Evolutionary conservation across 37 sponge, comb jelly and placozoan species (phyloP).

Genomic region (Mnemiopsis leidyi): DNA sequence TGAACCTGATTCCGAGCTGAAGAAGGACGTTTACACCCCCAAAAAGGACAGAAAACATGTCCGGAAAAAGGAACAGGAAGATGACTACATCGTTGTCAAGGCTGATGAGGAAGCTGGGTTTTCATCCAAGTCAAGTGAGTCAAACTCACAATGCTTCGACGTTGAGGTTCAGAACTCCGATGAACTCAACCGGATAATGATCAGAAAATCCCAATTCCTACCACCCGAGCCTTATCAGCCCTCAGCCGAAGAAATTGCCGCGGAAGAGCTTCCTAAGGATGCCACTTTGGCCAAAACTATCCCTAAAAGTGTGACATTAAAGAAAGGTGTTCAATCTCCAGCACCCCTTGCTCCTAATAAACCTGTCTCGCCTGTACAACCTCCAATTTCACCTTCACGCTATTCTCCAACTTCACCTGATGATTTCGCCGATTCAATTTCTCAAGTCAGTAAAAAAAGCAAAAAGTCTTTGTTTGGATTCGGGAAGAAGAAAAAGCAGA

Average conservation of each 20-base stretch:
- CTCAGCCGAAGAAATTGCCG: background rate
- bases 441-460: slow-evolving; percentile 1
- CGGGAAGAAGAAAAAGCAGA: background rate
- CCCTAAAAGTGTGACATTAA: background rate
- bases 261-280: background rate
- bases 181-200: background rate
- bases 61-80: background rate
- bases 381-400: background rate
- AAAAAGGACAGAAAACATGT: slow-evolving; percentile 7
- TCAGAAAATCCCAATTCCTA: background rate
- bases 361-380: slow-evolving; percentile 8
- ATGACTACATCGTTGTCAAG: background rate
- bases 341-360: background rate
- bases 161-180: background rate
- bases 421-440: background rate
- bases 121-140: background rate
- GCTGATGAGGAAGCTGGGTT: slow-evolving; percentile 18
- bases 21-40: slow-evolving; percentile 5
- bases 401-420: slow-evolving; percentile 13
- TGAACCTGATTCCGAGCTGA: background rate
- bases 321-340: background rate
- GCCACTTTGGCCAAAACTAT: background rate
- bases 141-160: slow-evolving; percentile 6
- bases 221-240: slow-evolving; percentile 4
- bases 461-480: background rate